phyloP scores from a whole-genome alignment of 2,797 vertebrate species.

The Ptychadena robeensis region DNA sequence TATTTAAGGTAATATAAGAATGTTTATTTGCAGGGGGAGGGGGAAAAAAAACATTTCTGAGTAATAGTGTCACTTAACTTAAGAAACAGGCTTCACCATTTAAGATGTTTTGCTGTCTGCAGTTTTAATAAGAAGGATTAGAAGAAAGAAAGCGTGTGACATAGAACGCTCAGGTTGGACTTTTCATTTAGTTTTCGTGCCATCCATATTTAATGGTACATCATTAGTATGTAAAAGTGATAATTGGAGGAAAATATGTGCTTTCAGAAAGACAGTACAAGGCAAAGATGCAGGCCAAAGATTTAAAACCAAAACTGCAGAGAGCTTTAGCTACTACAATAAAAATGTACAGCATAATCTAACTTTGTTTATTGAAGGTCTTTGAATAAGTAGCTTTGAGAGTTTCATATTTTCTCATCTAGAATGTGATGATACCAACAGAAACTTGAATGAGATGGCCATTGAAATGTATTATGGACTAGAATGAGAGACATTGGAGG shows the following conservation, averaged over 20 bases:
- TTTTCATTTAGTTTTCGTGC: constrained; percentile 57
- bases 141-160: constrained; percentile 50
- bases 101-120: constrained; percentile 50
- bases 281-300: constrained; percentile 17
- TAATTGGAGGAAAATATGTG: constrained; percentile 41
- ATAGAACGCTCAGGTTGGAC: constrained; percentile 45
- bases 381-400: too few relatives aligned
- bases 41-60: constrained; percentile 58
- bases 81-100: constrained; percentile 53
- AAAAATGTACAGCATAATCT: constrained; percentile 1
- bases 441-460: neutral
- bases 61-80: constrained; percentile 62
- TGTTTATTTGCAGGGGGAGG: constrained; percentile 50
- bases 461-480: too few relatives aligned
- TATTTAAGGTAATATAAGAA: constrained; percentile 57
- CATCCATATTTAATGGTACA: constrained; percentile 48
- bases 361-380: too few relatives aligned
- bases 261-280: constrained; percentile 33
- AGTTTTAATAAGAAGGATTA: constrained; percentile 56
- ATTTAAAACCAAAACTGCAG: constrained; percentile 32
- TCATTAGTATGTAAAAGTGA: constrained; percentile 54
- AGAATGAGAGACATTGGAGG: too few relatives aligned
- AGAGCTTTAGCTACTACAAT: constrained; percentile 11
- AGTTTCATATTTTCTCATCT: neutral
- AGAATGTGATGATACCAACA: neutral